A percentile compares a stretch with the other conserved stretches of the same genome.
Evolutionary conservation across 2,113 vertebrate genomes (phyloP).

Genomic region (Willisornis vidua): DNA sequence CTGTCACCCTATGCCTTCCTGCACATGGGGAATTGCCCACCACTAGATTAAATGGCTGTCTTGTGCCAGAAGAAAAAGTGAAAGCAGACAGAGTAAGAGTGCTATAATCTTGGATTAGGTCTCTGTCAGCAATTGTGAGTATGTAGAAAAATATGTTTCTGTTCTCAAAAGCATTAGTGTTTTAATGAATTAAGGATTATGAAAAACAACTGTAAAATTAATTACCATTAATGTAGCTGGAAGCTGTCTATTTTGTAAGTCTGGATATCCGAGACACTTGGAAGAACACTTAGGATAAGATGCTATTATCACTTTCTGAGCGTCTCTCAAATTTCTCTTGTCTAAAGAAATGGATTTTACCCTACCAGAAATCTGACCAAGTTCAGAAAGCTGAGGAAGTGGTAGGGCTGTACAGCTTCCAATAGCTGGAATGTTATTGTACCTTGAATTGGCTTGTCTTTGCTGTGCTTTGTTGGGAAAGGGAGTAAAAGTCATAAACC

Average conservation of each 20-base stretch:
- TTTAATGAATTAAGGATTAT: neutral
- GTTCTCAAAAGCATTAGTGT: neutral
- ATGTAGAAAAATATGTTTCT: neutral
- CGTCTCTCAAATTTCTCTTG: neutral
- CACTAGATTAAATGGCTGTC: neutral
- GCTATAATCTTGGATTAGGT: neutral
- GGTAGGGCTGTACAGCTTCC: neutral
- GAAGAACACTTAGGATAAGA: neutral
- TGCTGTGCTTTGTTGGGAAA: slow-evolving; percentile 23
- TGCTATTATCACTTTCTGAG: neutral
- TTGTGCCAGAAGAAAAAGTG: neutral
- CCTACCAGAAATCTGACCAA: neutral
- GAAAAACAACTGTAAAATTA: neutral
- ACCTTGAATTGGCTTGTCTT: neutral
- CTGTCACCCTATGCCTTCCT: neutral
- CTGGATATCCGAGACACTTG: neutral
- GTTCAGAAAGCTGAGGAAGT: neutral
- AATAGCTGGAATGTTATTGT: slow-evolving; percentile 1
- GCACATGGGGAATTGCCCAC: neutral
- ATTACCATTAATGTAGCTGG: neutral
- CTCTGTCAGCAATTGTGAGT: neutral
- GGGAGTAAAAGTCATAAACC: slow-evolving; percentile 14
- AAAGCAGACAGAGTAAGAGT: neutral
- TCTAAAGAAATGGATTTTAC: neutral
- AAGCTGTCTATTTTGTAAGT: neutral